phyloP scores from a whole-genome alignment of 2,797 vertebrate genomes.

The Acanthurus lineatus region DNA sequence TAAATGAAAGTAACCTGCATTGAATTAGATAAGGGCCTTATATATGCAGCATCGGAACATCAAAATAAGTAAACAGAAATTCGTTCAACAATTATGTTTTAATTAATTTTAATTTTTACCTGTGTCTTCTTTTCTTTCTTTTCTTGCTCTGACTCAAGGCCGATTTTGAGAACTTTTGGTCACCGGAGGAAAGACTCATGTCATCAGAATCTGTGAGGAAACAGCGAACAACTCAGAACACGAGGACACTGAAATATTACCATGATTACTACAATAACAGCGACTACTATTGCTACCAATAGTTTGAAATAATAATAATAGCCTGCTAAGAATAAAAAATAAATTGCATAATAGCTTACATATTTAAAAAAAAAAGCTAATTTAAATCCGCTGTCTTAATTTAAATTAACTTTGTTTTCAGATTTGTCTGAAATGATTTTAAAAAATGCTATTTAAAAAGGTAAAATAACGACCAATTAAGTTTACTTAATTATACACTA shows the following conservation, averaged over 20 bases:
- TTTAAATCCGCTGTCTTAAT: neutral
- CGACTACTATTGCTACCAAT: neutral
- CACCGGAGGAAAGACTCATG: constrained; percentile 90
- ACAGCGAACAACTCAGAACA: constrained; percentile 5
- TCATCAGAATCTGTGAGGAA: constrained; percentile 93
- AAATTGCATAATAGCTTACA: too few relatives aligned
- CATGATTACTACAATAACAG: too few relatives aligned
- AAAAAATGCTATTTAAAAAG: neutral
- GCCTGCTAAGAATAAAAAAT: neutral
- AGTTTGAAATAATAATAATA: neutral
- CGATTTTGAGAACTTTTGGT: constrained; percentile 93
- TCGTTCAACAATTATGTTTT: neutral
- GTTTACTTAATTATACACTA: neutral
- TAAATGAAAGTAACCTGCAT: neutral
- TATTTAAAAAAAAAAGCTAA: too few relatives aligned
- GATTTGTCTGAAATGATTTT: neutral
- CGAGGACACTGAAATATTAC: neutral
- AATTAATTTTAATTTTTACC: constrained; percentile 78
- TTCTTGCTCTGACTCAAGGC: constrained; percentile 95
- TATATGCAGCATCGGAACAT: neutral
- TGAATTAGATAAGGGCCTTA: too few relatives aligned
- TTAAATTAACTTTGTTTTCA: neutral
- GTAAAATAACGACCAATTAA: neutral
- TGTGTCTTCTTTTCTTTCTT: constrained; percentile 96
- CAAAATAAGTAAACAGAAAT: too few relatives aligned